phyloP scores from a whole-genome alignment of 2,113 vertebrate species.

The Tychaedon coryphoeus region DNA sequence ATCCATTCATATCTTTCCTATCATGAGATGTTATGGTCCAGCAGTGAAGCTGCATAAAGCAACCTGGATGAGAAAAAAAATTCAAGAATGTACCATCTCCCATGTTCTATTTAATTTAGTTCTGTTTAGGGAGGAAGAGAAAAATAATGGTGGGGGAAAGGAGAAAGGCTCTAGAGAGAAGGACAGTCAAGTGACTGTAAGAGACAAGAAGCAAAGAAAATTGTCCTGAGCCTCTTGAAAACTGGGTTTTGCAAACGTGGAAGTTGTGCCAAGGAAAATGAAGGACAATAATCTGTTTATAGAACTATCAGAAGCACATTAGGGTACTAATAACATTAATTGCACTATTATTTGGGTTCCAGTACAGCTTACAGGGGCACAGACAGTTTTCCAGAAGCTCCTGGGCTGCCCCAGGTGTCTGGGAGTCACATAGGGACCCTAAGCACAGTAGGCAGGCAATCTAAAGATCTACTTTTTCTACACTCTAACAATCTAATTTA shows the following conservation, averaged over 20 bases:
- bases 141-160: neutral
- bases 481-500: no score
- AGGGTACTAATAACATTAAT: fast-evolving
- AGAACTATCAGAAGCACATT: neutral
- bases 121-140: neutral
- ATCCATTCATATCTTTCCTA: neutral
- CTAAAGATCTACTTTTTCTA: no score
- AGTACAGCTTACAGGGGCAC: no score
- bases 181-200: neutral
- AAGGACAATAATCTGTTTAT: neutral
- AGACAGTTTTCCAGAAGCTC: neutral
- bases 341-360: no score
- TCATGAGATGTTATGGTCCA: neutral
- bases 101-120: neutral
- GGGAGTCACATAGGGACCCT: neutral
- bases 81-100: neutral
- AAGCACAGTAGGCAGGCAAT: fast-evolving
- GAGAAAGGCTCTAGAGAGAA: neutral
- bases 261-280: neutral
- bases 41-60: neutral
- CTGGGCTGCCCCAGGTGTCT: neutral
- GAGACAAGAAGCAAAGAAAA: neutral
- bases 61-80: neutral
- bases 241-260: neutral
- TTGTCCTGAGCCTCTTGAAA: neutral